These are phyloP conservation scores for Platycheirus rosarum DNA, from an alignment of 2,888 invertebrate genomes.

Conservation along the genomic window DNA sequence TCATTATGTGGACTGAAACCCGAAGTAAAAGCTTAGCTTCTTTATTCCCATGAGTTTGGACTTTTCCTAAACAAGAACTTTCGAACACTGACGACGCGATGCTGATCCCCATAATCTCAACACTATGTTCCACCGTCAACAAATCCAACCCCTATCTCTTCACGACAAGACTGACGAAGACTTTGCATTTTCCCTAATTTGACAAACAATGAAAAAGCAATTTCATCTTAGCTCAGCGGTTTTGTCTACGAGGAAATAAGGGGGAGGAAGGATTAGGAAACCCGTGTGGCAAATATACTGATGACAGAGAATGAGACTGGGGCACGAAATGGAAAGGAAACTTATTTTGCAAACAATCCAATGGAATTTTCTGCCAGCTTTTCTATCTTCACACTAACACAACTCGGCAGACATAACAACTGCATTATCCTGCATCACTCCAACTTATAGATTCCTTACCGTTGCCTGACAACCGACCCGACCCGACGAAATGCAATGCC, in stretches of 20 bases:
- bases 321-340: slow-evolving; percentile 24
- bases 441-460: slow-evolving; percentile 3
- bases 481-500: slow-evolving; percentile 53
- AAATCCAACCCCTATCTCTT: background rate
- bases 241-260: slow-evolving; percentile 59
- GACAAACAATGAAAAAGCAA: slow-evolving; percentile 74
- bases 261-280: slow-evolving; percentile 47
- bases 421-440: slow-evolving; percentile 53
- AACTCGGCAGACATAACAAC: slow-evolving; percentile 36
- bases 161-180: slow-evolving; percentile 20
- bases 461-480: slow-evolving; percentile 20
- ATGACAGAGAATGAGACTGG: background rate
- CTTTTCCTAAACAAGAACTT: slow-evolving; percentile 52
- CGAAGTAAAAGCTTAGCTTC: slow-evolving; percentile 37
- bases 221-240: slow-evolving; percentile 74
- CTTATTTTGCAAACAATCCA: slow-evolving; percentile 66
- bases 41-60: slow-evolving; percentile 66
- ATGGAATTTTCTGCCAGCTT: slow-evolving; percentile 56
- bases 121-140: background rate
- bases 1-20: slow-evolving; percentile 51
- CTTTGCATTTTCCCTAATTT: slow-evolving; percentile 72
- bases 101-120: slow-evolving; percentile 46
- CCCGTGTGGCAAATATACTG: slow-evolving; percentile 23
- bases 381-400: slow-evolving; percentile 9
- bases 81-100: slow-evolving; percentile 30